Evolutionary conservation across 2,888 invertebrate genomes (phyloP).

Genomic region (Pyralis farinalis): DNA sequence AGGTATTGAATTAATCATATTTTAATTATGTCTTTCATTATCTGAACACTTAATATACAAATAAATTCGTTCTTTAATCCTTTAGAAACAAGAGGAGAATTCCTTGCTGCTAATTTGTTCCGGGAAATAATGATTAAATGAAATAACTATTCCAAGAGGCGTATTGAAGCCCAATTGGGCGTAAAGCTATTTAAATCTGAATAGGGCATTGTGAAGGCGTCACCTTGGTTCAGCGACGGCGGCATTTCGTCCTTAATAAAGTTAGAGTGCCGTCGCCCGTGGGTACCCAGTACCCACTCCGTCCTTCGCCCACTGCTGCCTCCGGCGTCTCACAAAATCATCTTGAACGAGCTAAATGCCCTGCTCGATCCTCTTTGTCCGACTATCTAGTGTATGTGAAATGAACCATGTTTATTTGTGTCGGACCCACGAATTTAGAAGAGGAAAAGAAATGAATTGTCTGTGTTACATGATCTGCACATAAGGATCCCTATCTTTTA

Average conservation of each 20-base stretch:
- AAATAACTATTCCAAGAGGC: conserved; percentile 70
- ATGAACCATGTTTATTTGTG: conserved; percentile 30
- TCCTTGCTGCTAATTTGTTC: conserved; percentile 40
- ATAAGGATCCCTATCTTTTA: too few species aligned
- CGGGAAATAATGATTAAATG: conserved; percentile 66
- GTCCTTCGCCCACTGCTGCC: conserved; percentile 43
- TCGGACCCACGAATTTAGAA: conserved; percentile 11
- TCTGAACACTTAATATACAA: conserved; percentile 2
- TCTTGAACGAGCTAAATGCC: conserved; percentile 54
- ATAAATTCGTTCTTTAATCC: background rate
- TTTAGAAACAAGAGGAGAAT: conserved; percentile 20
- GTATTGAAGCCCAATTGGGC: conserved; percentile 78
- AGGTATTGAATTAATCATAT: background rate
- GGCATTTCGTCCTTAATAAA: conserved; percentile 70
- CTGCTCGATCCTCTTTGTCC: conserved; percentile 41
- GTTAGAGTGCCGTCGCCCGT: conserved; percentile 64
- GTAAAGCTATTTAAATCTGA: conserved; percentile 80
- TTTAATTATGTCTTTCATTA: background rate
- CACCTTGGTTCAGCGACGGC: conserved; percentile 72
- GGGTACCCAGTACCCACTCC: conserved; percentile 40
- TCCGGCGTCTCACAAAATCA: conserved; percentile 46
- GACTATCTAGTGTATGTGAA: conserved; percentile 40
- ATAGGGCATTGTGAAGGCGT: conserved; percentile 76
- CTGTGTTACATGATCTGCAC: conserved; percentile 43
- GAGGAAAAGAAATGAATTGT: conserved; percentile 30